phyloP scores from a whole-genome alignment of 2,113 vertebrate genomes.

The Lucifuga dentata region DNA sequence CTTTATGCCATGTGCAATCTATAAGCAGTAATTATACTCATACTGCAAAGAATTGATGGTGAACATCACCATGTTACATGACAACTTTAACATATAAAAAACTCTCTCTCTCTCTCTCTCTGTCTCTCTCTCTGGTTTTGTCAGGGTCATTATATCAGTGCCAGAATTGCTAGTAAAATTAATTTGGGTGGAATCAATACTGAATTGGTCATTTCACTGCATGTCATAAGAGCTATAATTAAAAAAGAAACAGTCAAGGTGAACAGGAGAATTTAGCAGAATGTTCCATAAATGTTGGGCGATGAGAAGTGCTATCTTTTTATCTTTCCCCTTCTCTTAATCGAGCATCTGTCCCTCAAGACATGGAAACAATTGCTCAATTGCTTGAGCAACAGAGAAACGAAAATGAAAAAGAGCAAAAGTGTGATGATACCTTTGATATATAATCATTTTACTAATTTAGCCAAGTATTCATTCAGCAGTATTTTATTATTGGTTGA shows the following conservation, averaged over 20 bases:
- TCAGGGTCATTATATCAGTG: neutral
- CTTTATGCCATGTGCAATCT: too few species aligned
- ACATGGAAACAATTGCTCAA: conserved; percentile 38
- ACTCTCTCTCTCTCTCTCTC: too few species aligned
- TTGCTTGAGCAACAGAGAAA: conserved; percentile 32
- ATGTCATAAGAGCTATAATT: neutral
- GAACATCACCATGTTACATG: too few species aligned
- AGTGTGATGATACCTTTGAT: conserved; percentile 31
- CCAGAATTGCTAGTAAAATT: conserved; percentile 2
- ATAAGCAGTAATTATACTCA: too few species aligned
- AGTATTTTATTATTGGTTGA: conserved; percentile 13
- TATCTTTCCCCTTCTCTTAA: conserved; percentile 30
- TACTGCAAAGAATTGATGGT: too few species aligned
- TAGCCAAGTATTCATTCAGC: conserved; percentile 13
- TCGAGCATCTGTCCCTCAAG: conserved; percentile 27
- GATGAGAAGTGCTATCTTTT: conserved; percentile 26
- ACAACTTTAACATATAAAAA: too few species aligned
- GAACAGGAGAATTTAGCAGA: conserved; percentile 22
- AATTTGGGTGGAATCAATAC: conserved; percentile 3
- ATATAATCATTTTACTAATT: conserved; percentile 22
- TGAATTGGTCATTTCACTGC: conserved; percentile 18
- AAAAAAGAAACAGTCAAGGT: conserved; percentile 16
- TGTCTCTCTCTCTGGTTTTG: too few species aligned
- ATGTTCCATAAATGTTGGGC: conserved; percentile 20
- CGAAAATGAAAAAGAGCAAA: conserved; percentile 28